Base-by-base conservation (phyloP, 2,888 invertebrate species). In the Orthosia gothica region DNA sequence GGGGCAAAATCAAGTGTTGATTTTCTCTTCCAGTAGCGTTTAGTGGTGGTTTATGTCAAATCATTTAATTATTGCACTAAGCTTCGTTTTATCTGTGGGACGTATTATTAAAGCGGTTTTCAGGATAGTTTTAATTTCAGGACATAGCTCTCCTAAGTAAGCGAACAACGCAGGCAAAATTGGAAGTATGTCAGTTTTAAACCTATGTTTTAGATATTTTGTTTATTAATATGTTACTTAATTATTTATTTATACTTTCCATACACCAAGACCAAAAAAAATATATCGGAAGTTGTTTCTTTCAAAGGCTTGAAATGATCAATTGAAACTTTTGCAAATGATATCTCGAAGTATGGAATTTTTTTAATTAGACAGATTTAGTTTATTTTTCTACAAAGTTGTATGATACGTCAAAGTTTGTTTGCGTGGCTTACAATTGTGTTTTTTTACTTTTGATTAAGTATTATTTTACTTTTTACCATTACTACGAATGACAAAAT, bases 51-150 rank as follows among this genome's bases (percentile, higher is more conserved):
- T 83, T 79, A 67, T 59, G n/a, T 68, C 13, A 69, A 65, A 47
- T 64, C 20, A 26, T 77, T 79, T 70, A 52, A 61, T 66, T 61
- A 63, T 57, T 70, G 59, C 61, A 69, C 55, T 70, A 69, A 66
- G 70, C 58, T 52, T 71, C 18, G 55, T 73, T 69, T 78, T 69
- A 70, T 79, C 40, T 74, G 69, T 61, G 23, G 32, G 70, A 70
- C n/a, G 64, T 76, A 68, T 85, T 82, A 85, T 74, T 70, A 49
- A 85, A 86, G 87, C 87, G 75, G 74, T 63, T 78, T 71, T 75
- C 40, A 67, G 80, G 78, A 85, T 67, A 62, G 62, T 76, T 74
- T 80, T 76, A 72, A 75, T 74, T 78, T 63, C 32, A 78, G 57
- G 66, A 80, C 62, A 75, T 66, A 75, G 79, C 83, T 78, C 59